These are phyloP conservation scores for Amblyjoppa proteus DNA, from an alignment of 2,888 invertebrate species.

Conservation along the genomic window DNA sequence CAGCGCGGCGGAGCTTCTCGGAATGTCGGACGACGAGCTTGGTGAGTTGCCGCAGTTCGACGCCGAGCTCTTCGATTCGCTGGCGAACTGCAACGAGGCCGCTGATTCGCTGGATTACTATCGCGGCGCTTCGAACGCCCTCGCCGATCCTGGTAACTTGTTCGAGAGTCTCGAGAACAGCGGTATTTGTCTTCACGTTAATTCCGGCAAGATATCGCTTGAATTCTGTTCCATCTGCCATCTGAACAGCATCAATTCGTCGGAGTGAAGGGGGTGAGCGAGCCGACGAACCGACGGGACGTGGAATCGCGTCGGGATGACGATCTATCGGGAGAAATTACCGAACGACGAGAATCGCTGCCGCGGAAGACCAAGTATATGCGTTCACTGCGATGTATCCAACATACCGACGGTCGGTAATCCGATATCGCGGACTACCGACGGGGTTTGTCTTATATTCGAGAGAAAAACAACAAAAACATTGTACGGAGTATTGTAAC, in stretches of 20 bases:
- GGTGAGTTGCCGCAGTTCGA: slow-evolving; percentile 58
- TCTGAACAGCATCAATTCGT: slow-evolving; percentile 81
- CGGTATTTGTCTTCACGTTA: slow-evolving; percentile 87
- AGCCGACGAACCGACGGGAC: slow-evolving; percentile 4
- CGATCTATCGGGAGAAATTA: not conserved
- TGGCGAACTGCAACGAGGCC: slow-evolving; percentile 20
- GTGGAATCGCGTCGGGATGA: slow-evolving; percentile 14
- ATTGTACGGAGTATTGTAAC: slow-evolving; percentile 40
- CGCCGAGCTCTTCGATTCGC: slow-evolving; percentile 47
- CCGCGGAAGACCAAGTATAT: not conserved
- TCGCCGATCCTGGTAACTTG: slow-evolving; percentile 60
- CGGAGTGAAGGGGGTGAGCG: slow-evolving; percentile 49
- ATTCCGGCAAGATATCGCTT: slow-evolving; percentile 86
- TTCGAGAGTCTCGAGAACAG: slow-evolving; percentile 81
- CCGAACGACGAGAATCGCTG: not conserved
- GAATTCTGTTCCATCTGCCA: slow-evolving; percentile 87
- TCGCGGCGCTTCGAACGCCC: slow-evolving; percentile 4
- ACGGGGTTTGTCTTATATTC: slow-evolving; percentile 12
- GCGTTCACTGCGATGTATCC: not conserved
- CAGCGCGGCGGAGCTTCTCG: not conserved
- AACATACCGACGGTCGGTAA: slow-evolving; percentile 52
- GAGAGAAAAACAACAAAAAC: not conserved
- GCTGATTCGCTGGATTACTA: not conserved
- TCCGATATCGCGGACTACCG: slow-evolving; percentile 35
- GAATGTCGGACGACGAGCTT: slow-evolving; percentile 10